Evolutionary conservation across 2,888 invertebrate species (phyloP), one percentile per base, ranked within the genome.

Genomic region (Pilophorus perplexus): DNA sequence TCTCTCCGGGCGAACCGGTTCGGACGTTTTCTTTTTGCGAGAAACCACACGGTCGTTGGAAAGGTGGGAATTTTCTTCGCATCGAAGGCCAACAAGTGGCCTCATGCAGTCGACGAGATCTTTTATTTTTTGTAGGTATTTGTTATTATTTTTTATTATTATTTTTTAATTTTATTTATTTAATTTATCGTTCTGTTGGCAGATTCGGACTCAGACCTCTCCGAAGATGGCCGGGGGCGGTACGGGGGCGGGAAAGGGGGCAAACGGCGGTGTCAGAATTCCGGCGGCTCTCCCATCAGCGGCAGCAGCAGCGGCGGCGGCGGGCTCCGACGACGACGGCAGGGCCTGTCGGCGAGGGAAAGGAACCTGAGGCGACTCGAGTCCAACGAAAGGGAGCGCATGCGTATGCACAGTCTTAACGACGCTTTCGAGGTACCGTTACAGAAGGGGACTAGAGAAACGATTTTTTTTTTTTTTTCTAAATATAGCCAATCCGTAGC

Each of bases 381-480:
- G 79, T 92, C 92, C 77, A 93, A 93, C 77, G 93, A 93, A 77
- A 81, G 93, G 60, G 93, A 93, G 78, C 81, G 93, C 67, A 90
- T 91, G 88, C 82, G 93, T 73, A 93, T 93, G 93, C 93, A 93
- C 77, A 89, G 89, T 60, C 82, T 93, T 66, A 93, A 93, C 76
- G 89, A 92, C 75, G 93, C 93, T 14, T 93, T 93, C 78, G 89
- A 91, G 83, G 90, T 88, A 77, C 76, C 78, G 10, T 8, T n/a
- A n/a, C n/a, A n/a, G n/a, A n/a, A n/a, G n/a, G n/a, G n/a, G n/a
- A n/a, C n/a, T n/a, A n/a, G n/a, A n/a, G n/a, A n/a, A n/a, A n/a
- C n/a, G n/a, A n/a, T n/a, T n/a, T n/a, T n/a, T n/a, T n/a, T n/a
- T n/a, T n/a, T n/a, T n/a, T n/a, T n/a, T n/a, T n/a, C n/a, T n/a